Conservation (phyloP, 1,140 invertebrate species). For the Hesperophylax magnus region DNA sequence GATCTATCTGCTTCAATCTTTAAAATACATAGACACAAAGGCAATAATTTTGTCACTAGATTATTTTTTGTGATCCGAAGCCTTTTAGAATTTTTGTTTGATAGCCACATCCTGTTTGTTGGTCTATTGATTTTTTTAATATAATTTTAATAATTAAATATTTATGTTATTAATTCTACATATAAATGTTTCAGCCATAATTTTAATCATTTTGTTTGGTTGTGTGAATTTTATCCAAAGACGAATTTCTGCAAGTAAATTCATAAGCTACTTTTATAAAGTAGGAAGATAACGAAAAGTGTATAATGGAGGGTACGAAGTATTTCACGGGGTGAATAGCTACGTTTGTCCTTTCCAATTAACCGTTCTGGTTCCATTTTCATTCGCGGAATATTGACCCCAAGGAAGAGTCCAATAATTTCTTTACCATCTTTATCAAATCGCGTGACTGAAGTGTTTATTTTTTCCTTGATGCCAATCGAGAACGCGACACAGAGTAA, state of each 20-base stretch:
- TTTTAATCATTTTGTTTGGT: too few species aligned
- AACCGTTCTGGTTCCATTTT: not conserved
- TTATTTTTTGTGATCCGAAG: too few species aligned
- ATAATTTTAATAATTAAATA: too few species aligned
- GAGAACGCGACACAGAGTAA: too few species aligned
- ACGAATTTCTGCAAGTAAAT: not conserved
- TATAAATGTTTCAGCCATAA: too few species aligned
- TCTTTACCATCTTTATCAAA: conserved; percentile 3
- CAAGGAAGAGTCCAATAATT: conserved; percentile 18
- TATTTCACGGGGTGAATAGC: not conserved
- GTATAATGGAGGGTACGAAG: not conserved
- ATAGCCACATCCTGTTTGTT: too few species aligned
- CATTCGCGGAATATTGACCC: not conserved
- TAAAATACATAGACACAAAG: too few species aligned
- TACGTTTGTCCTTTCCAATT: not conserved
- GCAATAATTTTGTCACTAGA: too few species aligned
- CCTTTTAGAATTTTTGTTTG: too few species aligned
- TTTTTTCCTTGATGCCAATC: conserved; percentile 3
- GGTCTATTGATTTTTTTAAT: too few species aligned
- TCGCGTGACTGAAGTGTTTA: conserved; percentile 19
- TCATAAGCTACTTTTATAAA: not conserved
- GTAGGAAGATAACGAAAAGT: not conserved
- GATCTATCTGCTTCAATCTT: too few species aligned
- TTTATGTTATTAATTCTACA: too few species aligned
- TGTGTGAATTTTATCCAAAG: not conserved